Evolutionary conservation across 2,113 vertebrate species (phyloP).

Genomic region (Microtus montanus): DNA sequence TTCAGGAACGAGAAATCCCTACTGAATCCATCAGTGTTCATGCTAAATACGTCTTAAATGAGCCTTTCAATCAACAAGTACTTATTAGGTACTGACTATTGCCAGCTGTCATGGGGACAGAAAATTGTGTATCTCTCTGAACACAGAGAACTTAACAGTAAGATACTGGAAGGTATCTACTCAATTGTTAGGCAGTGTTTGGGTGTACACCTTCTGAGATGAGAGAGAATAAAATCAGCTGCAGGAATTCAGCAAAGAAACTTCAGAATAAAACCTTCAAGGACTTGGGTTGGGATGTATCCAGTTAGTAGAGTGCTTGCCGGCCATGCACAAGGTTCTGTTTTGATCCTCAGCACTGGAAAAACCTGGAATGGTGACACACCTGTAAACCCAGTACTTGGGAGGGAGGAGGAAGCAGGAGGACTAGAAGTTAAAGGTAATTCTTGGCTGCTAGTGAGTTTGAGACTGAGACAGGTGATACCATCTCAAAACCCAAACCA

Average conservation of each 20-base stretch:
- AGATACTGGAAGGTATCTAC: background rate
- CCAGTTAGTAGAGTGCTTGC: background rate
- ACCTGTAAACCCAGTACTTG: background rate
- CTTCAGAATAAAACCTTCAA: background rate
- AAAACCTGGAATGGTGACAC: background rate
- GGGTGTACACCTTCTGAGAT: slow-evolving; percentile 31
- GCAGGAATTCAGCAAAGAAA: slow-evolving; percentile 22
- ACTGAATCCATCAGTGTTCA: slow-evolving; percentile 21
- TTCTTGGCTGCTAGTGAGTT: background rate
- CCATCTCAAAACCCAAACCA: background rate
- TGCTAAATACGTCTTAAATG: slow-evolving; percentile 40
- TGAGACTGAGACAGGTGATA: background rate
- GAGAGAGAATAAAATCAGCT: slow-evolving; percentile 49
- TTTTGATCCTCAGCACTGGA: background rate
- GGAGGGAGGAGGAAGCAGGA: background rate
- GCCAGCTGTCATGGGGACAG: background rate
- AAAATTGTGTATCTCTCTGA: slow-evolving; percentile 51
- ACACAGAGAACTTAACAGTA: slow-evolving; percentile 9
- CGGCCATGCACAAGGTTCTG: no score
- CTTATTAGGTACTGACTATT: slow-evolving; percentile 36
- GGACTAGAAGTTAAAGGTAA: background rate
- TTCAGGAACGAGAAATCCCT: slow-evolving; percentile 5
- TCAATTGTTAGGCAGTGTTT: background rate
- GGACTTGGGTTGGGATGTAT: background rate
- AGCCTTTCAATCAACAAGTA: slow-evolving; percentile 50